Conservation (phyloP, 2,888 invertebrate genomes). For the Melieria picta region DNA sequence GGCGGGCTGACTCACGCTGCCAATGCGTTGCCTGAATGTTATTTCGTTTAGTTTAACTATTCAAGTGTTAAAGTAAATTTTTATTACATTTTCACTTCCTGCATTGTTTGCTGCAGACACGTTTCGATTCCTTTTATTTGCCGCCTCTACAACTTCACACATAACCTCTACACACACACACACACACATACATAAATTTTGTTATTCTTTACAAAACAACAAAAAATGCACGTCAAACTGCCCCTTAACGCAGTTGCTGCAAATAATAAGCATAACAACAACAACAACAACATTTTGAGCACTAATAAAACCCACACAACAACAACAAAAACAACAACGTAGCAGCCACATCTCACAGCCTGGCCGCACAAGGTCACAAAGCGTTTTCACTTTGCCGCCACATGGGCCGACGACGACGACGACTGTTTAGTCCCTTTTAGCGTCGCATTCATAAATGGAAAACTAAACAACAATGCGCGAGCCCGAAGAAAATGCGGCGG, state of each 20-base stretch:
- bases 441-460: conserved; percentile 24
- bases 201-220: conserved; percentile 22
- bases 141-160: neutral
- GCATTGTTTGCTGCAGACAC: conserved; percentile 15
- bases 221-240: conserved; percentile 22
- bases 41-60: conserved; percentile 14
- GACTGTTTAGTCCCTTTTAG: conserved; percentile 13
- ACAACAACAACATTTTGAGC: conserved; percentile 1
- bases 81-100: conserved; percentile 23
- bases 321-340: too few relatives aligned
- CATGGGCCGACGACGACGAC: neutral
- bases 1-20: too few relatives aligned
- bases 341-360: too few relatives aligned
- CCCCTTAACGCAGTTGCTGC: neutral
- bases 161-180: neutral
- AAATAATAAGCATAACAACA: conserved; percentile 10
- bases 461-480: conserved; percentile 21
- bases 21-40: neutral
- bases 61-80: conserved; percentile 34
- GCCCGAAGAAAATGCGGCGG: too few relatives aligned
- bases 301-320: neutral
- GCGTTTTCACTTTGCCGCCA: too few relatives aligned
- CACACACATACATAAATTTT: neutral
- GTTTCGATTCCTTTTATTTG: conserved; percentile 2
- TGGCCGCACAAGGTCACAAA: too few relatives aligned